Evolutionary conservation across 2,113 vertebrate genomes (phyloP).

Genomic region (Vireo altiloquus): DNA sequence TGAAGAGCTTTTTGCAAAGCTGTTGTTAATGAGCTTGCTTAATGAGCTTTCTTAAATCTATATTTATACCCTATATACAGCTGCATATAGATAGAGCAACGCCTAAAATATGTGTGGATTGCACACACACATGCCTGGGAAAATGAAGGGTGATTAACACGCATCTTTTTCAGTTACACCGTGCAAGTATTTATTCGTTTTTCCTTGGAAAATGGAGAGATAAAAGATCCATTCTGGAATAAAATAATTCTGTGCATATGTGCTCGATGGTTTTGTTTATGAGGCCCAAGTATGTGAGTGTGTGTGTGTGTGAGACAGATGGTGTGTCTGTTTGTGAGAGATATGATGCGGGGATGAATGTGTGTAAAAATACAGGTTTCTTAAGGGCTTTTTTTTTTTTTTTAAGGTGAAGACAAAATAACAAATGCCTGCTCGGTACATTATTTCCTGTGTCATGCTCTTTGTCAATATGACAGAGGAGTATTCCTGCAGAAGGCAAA

Average conservation of each 20-base stretch:
- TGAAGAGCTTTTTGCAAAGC: slow-evolving; percentile 35
- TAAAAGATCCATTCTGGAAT: slow-evolving; percentile 44
- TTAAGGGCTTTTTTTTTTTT: neutral
- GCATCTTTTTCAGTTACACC: neutral
- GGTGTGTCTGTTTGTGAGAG: slow-evolving; percentile 50
- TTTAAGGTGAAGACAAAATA: neutral
- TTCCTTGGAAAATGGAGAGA: slow-evolving; percentile 32
- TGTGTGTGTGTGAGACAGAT: slow-evolving; percentile 47
- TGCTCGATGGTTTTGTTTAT: slow-evolving; percentile 48
- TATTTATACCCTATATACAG: slow-evolving; percentile 42
- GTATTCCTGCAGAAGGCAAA: slow-evolving; percentile 16
- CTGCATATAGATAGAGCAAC: slow-evolving; percentile 4
- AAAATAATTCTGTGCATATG: slow-evolving; percentile 52
- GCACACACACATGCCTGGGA: slow-evolving; percentile 3
- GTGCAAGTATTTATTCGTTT: neutral
- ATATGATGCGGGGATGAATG: neutral
- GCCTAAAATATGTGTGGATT: neutral
- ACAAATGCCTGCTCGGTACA: neutral
- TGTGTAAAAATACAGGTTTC: slow-evolving; percentile 55
- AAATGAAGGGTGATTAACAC: slow-evolving; percentile 28
- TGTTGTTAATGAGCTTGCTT: slow-evolving; percentile 50
- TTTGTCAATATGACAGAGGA: neutral
- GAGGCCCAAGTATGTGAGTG: slow-evolving; percentile 26
- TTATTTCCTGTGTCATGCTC: neutral
- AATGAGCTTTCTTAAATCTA: slow-evolving; percentile 53